A percentile compares a stretch with the other conserved stretches of the same genome.
phyloP scores from a whole-genome alignment of 2,113 vertebrate genomes.

The Catharus bicknelli region DNA sequence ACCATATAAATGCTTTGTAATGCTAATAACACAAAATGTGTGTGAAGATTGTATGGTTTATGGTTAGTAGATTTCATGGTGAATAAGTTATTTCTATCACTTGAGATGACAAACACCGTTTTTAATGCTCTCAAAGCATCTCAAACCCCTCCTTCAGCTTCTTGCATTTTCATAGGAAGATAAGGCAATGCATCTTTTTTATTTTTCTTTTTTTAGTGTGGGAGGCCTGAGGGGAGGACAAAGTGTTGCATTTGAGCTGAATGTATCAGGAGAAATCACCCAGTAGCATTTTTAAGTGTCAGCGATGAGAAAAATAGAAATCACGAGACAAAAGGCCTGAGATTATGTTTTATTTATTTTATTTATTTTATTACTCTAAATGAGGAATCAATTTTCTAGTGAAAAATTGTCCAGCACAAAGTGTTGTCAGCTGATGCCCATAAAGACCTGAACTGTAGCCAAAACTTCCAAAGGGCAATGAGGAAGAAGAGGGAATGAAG shows the following conservation, averaged over 20 bases:
- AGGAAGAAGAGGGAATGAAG: neutral
- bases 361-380: neutral
- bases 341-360: neutral
- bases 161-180: neutral
- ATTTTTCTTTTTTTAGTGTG: neutral
- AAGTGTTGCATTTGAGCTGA: neutral
- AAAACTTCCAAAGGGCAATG: neutral
- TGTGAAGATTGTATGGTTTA: neutral
- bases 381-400: neutral
- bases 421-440: neutral
- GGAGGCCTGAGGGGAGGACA: neutral
- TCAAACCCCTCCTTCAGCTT: neutral
- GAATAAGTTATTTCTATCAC: neutral
- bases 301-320: neutral
- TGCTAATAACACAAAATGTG: constrained; percentile 26
- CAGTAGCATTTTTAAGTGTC: neutral
- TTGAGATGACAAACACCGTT: neutral
- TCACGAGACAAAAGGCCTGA: neutral
- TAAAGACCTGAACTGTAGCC: neutral
- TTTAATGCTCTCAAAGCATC: neutral
- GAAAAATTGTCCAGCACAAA: neutral
- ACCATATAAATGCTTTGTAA: constrained; percentile 44
- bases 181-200: neutral
- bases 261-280: neutral
- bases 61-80: constrained; percentile 4